Evolutionary conservation across 1,140 invertebrate species (phyloP).

Genomic region (Cyclargus thomasi): DNA sequence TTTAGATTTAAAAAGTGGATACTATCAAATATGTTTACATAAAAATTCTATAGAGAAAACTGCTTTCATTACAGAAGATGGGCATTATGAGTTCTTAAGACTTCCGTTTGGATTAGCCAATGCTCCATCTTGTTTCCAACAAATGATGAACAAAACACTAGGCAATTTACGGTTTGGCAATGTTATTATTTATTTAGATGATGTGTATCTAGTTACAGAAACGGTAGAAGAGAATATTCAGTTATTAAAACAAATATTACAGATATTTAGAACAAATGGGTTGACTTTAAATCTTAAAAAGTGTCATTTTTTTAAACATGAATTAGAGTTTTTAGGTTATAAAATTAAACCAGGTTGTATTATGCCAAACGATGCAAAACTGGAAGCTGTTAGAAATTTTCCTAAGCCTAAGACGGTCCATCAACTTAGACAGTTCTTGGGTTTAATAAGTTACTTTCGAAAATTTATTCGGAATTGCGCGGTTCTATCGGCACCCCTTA

Average conservation of each 20-base stretch:
- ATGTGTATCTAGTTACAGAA: neutral
- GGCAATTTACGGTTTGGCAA: constrained; percentile 12
- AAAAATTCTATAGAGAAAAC: constrained; percentile 15
- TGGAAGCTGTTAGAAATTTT: constrained; percentile 25
- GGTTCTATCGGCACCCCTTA: constrained; percentile 18
- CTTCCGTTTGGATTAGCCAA: constrained; percentile 19
- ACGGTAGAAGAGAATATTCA: neutral
- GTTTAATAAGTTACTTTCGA: constrained; percentile 17
- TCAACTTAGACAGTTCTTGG: constrained; percentile 32
- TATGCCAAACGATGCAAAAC: constrained; percentile 22
- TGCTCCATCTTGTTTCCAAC: constrained; percentile 17
- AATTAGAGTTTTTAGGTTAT: constrained; percentile 23
- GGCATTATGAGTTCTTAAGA: constrained; percentile 17
- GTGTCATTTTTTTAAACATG: constrained; percentile 23
- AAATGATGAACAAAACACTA: constrained; percentile 18
- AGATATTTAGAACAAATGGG: neutral
- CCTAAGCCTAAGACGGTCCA: constrained; percentile 25
- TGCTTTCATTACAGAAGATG: constrained; percentile 13
- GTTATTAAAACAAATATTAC: neutral
- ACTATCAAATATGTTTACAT: neutral
- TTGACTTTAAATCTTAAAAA: constrained; percentile 23
- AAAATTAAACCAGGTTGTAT: constrained; percentile 20
- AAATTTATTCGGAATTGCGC: constrained; percentile 39
- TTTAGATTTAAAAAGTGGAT: neutral
- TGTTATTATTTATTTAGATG: neutral